phyloP scores from a whole-genome alignment of 1,140 invertebrate genomes.

The Lordiphosa mommai region DNA sequence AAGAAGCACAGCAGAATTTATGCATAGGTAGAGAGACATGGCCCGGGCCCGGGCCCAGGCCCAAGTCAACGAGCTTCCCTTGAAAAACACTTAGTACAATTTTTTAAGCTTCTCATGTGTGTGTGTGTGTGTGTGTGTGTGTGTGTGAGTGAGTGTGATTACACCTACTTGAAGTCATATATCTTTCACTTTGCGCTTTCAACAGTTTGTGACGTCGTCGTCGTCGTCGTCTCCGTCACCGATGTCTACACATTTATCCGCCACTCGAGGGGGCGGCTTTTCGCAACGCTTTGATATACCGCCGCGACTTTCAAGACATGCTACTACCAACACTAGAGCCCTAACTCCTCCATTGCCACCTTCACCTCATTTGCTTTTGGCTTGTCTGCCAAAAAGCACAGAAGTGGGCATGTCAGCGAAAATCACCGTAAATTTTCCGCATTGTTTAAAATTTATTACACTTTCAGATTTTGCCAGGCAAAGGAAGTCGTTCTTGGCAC shows the following conservation, averaged over 20 bases:
- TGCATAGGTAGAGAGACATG: conserved; percentile 28
- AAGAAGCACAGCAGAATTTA: conserved; percentile 45
- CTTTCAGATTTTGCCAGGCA: conserved; percentile 58
- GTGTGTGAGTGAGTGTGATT: conserved; percentile 54
- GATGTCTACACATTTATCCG: conserved; percentile 58
- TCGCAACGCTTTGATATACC: conserved; percentile 72
- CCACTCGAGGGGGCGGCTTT: conserved; percentile 45
- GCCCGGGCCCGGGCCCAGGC: conserved; percentile 18
- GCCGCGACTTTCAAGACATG: conserved; percentile 54
- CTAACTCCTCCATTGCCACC: conserved; percentile 2
- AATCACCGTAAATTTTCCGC: conserved; percentile 77
- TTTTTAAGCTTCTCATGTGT: conserved; percentile 41
- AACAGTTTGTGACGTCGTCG: conserved; percentile 70
- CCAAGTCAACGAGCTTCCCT: conserved; percentile 52
- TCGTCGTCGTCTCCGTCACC: conserved; percentile 24
- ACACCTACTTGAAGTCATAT: conserved; percentile 77
- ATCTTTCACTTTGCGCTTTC: conserved; percentile 77
- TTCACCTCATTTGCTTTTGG: conserved; percentile 12
- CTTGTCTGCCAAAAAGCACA: conserved; percentile 52
- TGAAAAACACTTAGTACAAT: conserved; percentile 62
- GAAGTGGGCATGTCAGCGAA: conserved; percentile 76
- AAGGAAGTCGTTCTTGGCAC: conserved; percentile 40
- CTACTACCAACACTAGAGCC: conserved; percentile 54
- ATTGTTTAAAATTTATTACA: conserved; percentile 78
- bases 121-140: conserved; percentile 24